phyloP scores from a whole-genome alignment of 2,113 vertebrate genomes.

The Aptenodytes patagonicus region DNA sequence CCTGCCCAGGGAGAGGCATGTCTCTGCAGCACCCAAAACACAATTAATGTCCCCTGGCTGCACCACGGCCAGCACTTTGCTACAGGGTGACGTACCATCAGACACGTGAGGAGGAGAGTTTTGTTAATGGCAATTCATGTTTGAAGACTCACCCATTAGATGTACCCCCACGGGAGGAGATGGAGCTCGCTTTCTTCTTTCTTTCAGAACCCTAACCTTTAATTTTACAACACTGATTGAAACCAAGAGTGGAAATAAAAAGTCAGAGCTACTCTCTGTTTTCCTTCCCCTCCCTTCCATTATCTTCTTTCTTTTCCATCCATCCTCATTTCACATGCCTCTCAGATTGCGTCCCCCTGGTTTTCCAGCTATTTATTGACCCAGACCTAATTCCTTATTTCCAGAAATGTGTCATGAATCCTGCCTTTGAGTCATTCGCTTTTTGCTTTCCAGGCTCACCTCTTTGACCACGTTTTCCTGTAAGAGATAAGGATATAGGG shows the following conservation, averaged over 20 bases:
- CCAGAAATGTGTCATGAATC: conserved; percentile 59
- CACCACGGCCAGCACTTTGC: accelerated
- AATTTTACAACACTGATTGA: conserved; percentile 47
- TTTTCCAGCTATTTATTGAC: conserved; percentile 62
- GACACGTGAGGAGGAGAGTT: not conserved
- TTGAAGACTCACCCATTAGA: not conserved
- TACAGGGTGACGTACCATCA: accelerated
- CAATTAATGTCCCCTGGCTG: accelerated
- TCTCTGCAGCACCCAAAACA: not conserved
- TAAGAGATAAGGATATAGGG: conserved; percentile 31
- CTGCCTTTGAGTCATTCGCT: conserved; percentile 47
- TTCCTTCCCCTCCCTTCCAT: conserved; percentile 60
- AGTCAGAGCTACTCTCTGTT: conserved; percentile 37
- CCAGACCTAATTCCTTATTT: conserved; percentile 61
- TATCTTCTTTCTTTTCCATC: conserved; percentile 61
- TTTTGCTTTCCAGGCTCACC: conserved; percentile 60
- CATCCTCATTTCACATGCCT: conserved; percentile 38
- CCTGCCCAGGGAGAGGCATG: not conserved
- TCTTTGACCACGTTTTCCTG: conserved; percentile 37
- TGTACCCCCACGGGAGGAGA: not conserved
- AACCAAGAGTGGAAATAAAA: conserved; percentile 64
- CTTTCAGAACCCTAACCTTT: conserved; percentile 21
- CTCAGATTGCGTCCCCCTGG: conserved; percentile 42
- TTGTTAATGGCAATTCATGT: accelerated
- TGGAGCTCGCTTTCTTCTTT: not conserved